Base-by-base conservation (phyloP, 2,113 vertebrate genomes). In the Gulo gulo region DNA sequence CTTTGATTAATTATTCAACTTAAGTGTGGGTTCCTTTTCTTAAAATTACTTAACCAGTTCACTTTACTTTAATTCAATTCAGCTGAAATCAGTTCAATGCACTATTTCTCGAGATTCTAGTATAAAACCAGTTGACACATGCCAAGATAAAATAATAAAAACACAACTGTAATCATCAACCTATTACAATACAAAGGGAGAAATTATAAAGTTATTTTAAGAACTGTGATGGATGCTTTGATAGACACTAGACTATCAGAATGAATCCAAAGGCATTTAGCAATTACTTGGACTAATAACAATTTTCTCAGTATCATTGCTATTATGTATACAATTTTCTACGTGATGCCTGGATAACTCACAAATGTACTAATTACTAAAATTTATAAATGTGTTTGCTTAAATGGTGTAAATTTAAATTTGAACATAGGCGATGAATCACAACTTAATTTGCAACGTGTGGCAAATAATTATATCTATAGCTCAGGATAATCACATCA, bases 1-100 rank as follows among this genome's bases (percentile, higher is more conserved):
- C 24, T 39, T 45, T 71, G 24, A 67, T 86, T 55, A 73, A 47
- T 80, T 76, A 29, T 24, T 59, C 18, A 80, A 67, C 9, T 63
- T n/a, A 74, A 18, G 8, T 67, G 20, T 65, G 23, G 45, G 74
- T 47, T 93, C 4, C 50, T 69, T 65, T 73, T 88, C 50, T 85
- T 65, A 80, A 88, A 93, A 88, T 88, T 84, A 78, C 21, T 96
- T 90, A 92, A 61, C 20, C 10, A 34, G 39, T 71, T 94, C 55
- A 90, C 10, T 82, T 93, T 29, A 15, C 23, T 76, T 76, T 11
- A 82, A 29, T 36, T 76, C 6, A 93, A 67, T 20, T 42, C 15
- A 87, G 16, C 16, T 55, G 52, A 55, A 34, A 55, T 87, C 20
- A 59, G 45, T 67, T 95, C 12, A 69, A 42, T 9, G 7, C 26